Evolutionary conservation across 2,113 vertebrate genomes (phyloP).

Genomic region (Anoura caudifer): DNA sequence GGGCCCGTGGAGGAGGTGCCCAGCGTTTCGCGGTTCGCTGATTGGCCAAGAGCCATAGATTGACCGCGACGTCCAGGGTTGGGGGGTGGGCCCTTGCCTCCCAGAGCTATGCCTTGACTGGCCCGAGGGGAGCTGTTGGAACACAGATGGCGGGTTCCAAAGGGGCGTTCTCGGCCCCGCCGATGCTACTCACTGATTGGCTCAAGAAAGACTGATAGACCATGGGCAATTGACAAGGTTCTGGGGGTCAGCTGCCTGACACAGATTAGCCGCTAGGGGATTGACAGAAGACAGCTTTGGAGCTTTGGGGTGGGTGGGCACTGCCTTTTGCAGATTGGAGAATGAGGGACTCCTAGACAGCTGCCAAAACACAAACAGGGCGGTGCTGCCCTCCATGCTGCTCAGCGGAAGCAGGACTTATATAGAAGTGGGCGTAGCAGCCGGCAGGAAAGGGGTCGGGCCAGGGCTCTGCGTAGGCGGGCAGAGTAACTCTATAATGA

Average conservation of each 20-base stretch:
- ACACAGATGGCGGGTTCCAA: background rate
- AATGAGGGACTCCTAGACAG: background rate
- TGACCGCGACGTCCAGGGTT: background rate
- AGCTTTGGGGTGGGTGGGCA: background rate
- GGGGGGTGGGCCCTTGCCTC: background rate
- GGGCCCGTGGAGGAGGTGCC: constrained; percentile 22
- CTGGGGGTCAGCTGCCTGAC: background rate
- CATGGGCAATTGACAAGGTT: background rate
- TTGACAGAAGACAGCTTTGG: background rate
- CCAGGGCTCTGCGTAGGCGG: background rate
- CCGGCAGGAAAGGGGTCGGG: background rate
- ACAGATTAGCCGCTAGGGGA: constrained; percentile 10
- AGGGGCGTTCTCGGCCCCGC: background rate
- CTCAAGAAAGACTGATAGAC: background rate
- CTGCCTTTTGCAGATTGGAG: constrained; percentile 32
- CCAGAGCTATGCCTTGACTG: background rate
- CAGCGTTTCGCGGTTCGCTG: background rate
- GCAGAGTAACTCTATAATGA: constrained; percentile 23
- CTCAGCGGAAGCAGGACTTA: constrained; percentile 59
- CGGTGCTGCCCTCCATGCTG: background rate
- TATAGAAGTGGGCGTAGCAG: constrained; percentile 43
- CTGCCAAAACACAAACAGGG: constrained; percentile 58
- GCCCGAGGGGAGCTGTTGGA: background rate
- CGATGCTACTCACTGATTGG: constrained; percentile 9
- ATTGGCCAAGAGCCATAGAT: constrained; percentile 19